These are phyloP conservation scores for Lathronympha strigana DNA, from an alignment of 2,888 invertebrate species.

Conservation along the genomic window DNA sequence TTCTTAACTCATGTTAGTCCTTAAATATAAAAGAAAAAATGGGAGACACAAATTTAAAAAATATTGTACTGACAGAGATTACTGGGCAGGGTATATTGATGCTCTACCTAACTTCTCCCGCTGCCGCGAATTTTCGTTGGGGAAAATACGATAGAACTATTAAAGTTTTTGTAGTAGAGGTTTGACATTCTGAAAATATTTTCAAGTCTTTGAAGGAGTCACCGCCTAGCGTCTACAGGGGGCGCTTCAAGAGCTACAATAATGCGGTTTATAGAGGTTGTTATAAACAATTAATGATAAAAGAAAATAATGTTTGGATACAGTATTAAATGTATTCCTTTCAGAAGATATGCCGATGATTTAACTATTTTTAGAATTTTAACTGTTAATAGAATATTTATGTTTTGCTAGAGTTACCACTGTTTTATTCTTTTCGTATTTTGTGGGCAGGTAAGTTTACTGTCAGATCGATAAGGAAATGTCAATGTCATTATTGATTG, in stretches of 20 bases:
- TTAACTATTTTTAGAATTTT: too few species aligned
- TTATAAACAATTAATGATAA: neutral
- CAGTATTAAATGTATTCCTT: neutral
- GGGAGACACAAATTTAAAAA: too few species aligned
- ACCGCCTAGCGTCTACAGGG: constrained; percentile 18
- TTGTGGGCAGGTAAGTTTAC: neutral
- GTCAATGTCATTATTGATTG: constrained; percentile 15
- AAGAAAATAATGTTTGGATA: neutral
- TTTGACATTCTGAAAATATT: constrained; percentile 9
- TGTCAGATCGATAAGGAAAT: constrained; percentile 8
- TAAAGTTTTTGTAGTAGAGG: too few species aligned
- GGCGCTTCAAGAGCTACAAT: constrained; percentile 16
- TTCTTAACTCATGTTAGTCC: too few species aligned
- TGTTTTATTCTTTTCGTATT: neutral
- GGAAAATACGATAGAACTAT: too few species aligned
- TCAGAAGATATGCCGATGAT: neutral
- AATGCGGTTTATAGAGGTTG: constrained; percentile 13
- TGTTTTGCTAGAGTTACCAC: neutral
- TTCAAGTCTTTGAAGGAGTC: constrained; percentile 24
- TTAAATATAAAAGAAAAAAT: too few species aligned
- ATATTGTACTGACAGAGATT: too few species aligned
- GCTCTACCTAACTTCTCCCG: too few species aligned
- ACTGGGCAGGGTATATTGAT: too few species aligned
- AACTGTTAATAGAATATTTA: neutral
- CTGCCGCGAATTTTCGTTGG: too few species aligned